Evolutionary conservation across 1,140 invertebrate species (phyloP).

Genomic region (Teleopsis dalmanni): DNA sequence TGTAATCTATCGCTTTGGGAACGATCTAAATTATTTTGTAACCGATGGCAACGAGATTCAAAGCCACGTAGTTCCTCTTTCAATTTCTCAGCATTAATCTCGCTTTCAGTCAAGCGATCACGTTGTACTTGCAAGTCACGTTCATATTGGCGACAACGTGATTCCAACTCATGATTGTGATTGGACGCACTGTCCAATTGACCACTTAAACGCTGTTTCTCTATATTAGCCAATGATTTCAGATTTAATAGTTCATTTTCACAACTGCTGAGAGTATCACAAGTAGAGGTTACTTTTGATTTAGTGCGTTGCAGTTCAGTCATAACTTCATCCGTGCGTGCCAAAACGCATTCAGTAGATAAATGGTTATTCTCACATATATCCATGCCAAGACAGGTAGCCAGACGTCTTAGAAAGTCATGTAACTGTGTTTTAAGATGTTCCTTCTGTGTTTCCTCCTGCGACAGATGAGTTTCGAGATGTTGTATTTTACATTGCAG

Average conservation of each 20-base stretch:
- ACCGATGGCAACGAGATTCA: constrained; percentile 39
- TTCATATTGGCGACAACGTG: constrained; percentile 35
- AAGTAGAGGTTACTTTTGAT: constrained; percentile 45
- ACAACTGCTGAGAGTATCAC: constrained; percentile 36
- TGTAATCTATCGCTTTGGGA: constrained; percentile 36
- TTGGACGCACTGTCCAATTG: constrained; percentile 34
- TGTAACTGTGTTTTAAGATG: constrained; percentile 55
- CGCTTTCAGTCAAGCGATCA: constrained; percentile 37
- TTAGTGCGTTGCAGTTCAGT: constrained; percentile 55
- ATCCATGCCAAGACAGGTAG: constrained; percentile 59
- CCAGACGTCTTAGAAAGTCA: constrained; percentile 61
- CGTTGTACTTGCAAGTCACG: constrained; percentile 37
- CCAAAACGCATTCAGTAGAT: constrained; percentile 58
- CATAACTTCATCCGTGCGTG: constrained; percentile 63
- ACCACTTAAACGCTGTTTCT: constrained; percentile 35
- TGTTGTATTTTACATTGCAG: constrained; percentile 63
- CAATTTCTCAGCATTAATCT: constrained; percentile 38
- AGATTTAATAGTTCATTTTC: constrained; percentile 38
- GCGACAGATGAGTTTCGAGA: constrained; percentile 60
- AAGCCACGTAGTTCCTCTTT: constrained; percentile 42
- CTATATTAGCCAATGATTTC: constrained; percentile 34
- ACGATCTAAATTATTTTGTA: constrained; percentile 39
- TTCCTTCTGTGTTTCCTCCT: constrained; percentile 61
- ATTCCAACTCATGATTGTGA: constrained; percentile 39
- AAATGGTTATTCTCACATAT: constrained; percentile 54